These are phyloP conservation scores for Agrenia bidenticulata DNA, from an alignment of 2,888 invertebrate species.

Conservation along the genomic window DNA sequence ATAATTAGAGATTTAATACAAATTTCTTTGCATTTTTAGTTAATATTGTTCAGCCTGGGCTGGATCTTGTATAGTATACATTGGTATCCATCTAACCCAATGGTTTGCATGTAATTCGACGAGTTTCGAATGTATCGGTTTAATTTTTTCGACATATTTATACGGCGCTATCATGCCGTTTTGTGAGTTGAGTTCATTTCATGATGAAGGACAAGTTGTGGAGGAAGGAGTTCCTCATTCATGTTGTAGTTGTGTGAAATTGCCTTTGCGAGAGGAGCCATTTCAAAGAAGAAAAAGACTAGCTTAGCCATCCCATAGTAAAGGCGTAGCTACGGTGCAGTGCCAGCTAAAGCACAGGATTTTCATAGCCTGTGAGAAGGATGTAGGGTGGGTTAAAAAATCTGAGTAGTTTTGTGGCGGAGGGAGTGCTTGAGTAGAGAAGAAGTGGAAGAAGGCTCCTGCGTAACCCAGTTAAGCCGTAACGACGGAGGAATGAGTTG, in stretches of 20 bases:
- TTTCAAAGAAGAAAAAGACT: background rate
- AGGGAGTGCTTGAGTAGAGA: background rate
- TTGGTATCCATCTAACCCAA: too few species aligned
- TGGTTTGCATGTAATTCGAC: too few species aligned
- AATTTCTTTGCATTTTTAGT: too few species aligned
- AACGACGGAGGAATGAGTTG: background rate
- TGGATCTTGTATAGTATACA: too few species aligned
- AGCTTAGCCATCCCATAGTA: too few species aligned
- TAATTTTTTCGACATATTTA: background rate
- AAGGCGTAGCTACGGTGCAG: too few species aligned
- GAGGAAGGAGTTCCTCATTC: background rate
- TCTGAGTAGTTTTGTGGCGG: background rate
- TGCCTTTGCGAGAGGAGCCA: background rate
- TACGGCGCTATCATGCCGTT: conserved; percentile 23
- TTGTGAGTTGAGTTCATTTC: background rate
- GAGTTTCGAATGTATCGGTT: background rate
- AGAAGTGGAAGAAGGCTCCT: background rate
- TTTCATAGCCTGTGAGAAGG: background rate
- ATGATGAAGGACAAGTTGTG: conserved; percentile 13
- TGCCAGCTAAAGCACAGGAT: background rate
- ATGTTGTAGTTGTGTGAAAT: background rate
- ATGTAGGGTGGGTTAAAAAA: background rate
- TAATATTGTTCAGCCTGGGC: too few species aligned
- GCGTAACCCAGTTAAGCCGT: conserved; percentile 11
- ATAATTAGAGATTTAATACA: background rate